Conservation (phyloP, 2,888 invertebrate genomes). For the Polydrusus tereticollis region DNA sequence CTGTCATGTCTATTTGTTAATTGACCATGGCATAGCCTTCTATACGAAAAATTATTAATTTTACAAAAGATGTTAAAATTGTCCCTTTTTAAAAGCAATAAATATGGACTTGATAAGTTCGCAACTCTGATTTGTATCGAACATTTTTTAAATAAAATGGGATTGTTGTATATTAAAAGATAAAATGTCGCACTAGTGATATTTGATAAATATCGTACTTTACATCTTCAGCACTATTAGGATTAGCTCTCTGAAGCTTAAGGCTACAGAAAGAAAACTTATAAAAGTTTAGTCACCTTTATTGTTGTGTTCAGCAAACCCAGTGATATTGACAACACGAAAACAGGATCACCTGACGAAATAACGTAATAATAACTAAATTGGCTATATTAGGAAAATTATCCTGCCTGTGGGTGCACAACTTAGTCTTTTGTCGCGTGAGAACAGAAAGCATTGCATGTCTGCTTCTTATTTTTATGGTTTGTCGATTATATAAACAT, state of each 20-base stretch:
- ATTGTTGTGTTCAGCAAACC: conserved; percentile 10
- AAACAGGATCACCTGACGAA: conserved; percentile 18
- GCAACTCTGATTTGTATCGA: too few relatives aligned
- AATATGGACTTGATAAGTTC: too few relatives aligned
- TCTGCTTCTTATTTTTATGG: conserved; percentile 23
- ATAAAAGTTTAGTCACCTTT: not conserved
- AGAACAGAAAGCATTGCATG: conserved; percentile 29
- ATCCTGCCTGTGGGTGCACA: conserved; percentile 57
- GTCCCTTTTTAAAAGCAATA: too few relatives aligned
- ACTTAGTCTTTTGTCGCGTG: conserved; percentile 50
- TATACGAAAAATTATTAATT: too few relatives aligned
- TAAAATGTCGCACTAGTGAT: too few relatives aligned
- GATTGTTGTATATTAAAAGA: too few relatives aligned
- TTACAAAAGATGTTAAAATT: too few relatives aligned
- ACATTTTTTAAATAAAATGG: too few relatives aligned
- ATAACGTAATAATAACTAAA: conserved; percentile 16
- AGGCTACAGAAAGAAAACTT: not conserved
- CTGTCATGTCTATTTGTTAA: too few relatives aligned
- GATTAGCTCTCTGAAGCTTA: not conserved
- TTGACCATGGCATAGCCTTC: too few relatives aligned
- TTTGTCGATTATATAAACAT: not conserved
- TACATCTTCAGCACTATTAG: too few relatives aligned
- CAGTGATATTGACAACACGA: conserved; percentile 14
- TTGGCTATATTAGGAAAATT: conserved; percentile 56
- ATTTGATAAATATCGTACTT: too few relatives aligned